These are phyloP conservation scores for Eremobia ochroleuca DNA, from an alignment of 2,888 invertebrate species.

Conservation along the genomic window DNA sequence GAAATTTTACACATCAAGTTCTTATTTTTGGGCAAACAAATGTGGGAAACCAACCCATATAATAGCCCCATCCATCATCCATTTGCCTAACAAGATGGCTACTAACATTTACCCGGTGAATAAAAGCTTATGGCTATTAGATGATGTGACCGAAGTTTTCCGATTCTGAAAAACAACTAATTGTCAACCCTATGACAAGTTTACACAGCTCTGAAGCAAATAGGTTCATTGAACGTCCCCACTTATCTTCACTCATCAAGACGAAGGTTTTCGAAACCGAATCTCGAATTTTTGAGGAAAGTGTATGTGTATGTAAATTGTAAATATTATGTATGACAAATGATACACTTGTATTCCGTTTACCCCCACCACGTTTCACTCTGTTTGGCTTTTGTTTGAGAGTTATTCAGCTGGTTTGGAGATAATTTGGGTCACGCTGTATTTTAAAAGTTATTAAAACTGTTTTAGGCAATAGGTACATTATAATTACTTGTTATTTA, in stretches of 20 bases:
- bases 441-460: neutral
- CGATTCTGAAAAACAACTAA: neutral
- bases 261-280: slow-evolving; percentile 42
- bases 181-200: slow-evolving; percentile 36
- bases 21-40: slow-evolving; percentile 15
- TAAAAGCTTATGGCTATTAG: neutral
- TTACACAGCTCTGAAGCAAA: slow-evolving; percentile 25
- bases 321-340: slow-evolving; percentile 39
- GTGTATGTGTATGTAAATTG: slow-evolving; percentile 59
- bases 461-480: neutral
- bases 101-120: neutral
- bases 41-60: neutral
- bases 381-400: slow-evolving; percentile 11
- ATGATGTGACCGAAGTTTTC: neutral
- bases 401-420: slow-evolving; percentile 6
- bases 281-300: slow-evolving; percentile 47
- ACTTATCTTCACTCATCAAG: slow-evolving; percentile 45
- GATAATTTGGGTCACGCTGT: slow-evolving; percentile 6
- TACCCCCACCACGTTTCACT: slow-evolving; percentile 25
- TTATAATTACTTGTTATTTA: neutral
- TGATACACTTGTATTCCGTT: slow-evolving; percentile 39
- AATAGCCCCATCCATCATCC: neutral
- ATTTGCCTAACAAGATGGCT: neutral
- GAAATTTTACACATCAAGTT: neutral
- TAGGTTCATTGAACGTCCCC: slow-evolving; percentile 58